Evolutionary conservation across 2,113 vertebrate genomes (phyloP).

Genomic region (Neomonachus schauinslandi): DNA sequence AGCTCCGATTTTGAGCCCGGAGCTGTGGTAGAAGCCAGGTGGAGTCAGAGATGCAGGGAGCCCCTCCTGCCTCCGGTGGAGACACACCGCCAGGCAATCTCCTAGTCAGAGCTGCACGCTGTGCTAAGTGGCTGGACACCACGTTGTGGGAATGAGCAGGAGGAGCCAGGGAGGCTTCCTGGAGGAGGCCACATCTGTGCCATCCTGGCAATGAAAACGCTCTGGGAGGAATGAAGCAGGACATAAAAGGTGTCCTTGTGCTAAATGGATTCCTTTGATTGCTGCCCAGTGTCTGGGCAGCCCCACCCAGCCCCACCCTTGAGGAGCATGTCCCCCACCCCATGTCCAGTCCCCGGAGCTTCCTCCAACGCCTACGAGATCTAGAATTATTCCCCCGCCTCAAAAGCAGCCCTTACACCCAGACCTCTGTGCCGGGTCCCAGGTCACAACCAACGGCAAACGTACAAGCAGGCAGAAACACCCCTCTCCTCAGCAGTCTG

Average conservation of each 20-base stretch:
- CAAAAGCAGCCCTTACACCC: accelerated
- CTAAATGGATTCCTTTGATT: neutral
- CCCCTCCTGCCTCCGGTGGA: neutral
- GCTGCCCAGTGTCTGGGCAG: neutral
- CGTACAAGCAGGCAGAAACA: neutral
- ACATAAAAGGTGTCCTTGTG: neutral
- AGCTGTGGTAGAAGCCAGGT: neutral
- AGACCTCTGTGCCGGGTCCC: neutral
- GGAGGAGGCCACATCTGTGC: neutral
- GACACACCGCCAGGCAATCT: neutral
- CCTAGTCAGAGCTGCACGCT: neutral
- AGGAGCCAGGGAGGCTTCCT: neutral
- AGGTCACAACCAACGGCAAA: neutral
- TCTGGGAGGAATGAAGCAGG: neutral
- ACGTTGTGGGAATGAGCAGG: neutral
- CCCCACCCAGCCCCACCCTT: neutral
- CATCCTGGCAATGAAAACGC: accelerated
- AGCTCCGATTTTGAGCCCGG: neutral
- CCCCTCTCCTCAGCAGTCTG: accelerated
- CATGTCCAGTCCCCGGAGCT: neutral
- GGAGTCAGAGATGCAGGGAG: neutral
- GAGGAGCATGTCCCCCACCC: neutral
- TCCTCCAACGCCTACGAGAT: neutral
- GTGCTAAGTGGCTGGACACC: neutral
- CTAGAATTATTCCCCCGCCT: neutral